Base-by-base conservation (phyloP, 2,888 invertebrate species). In the Spilosoma lubricipeda region DNA sequence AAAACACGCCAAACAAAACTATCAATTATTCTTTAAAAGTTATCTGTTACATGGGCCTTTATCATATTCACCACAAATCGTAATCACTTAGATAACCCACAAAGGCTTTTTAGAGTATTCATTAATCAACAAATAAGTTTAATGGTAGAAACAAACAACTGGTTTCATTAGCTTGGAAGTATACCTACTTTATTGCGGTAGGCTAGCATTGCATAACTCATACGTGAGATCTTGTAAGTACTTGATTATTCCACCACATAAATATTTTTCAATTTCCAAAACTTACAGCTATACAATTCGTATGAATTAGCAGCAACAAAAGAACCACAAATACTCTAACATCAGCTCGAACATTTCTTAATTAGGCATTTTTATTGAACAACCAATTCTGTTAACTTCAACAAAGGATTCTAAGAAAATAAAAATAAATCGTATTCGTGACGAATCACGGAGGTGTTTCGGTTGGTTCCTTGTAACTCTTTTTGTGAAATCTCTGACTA, bases 391-490 rank as follows among this genome's bases (percentile, higher is more conserved):
- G 94, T 94, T 93, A 94, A 91, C 92, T 91, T 90, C 87, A 92
- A 95, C 95, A 95, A 95, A 94, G 93, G 93, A 87, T 89, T 91
- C 93, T 91, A 89, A 93, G 91, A 93, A 87, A 94, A 94, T 93
- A 95, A 95, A 93, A 95, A 93, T 93, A 94, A 95, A 94, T 90
- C 90, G 91, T 92, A 90, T 90, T 94, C 95, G 95, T 95, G 95
- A 95, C 95, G 95, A 95, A 95, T 95, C 94, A 90, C 87, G 88
- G 90, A 92, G 94, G 94, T 94, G 94, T 94, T 95, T 93, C 91
- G 93, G 88, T 89, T 90, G 91, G 90, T 91, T 91, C 90, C 90
- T 90, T 89, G 91, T 91, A 92, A 93, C 93, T 93, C 94, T 95
- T 95, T 95, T 95, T 95, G 93, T 94, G 92, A 90, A 89, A 90